Percentiles rank a stretch among this genome's conserved stretches.
Evolutionary conservation across 2,888 invertebrate species (phyloP).

Genomic region (Pseudanteris insignis): DNA sequence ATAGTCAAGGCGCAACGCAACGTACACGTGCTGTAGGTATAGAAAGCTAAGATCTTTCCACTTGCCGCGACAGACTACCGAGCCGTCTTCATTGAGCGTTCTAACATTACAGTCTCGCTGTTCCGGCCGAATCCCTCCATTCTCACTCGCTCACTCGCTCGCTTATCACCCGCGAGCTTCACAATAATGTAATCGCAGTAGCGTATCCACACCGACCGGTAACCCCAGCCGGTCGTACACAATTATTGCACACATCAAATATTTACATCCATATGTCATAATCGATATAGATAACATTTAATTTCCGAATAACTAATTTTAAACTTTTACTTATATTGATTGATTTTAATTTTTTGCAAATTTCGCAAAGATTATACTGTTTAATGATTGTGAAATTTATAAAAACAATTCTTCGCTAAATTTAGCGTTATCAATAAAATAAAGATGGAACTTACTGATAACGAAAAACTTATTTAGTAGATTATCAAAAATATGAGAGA

Average conservation of each 20-base stretch:
- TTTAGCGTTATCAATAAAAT: too few relatives aligned
- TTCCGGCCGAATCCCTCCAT: conserved; percentile 36
- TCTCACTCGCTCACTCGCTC: conserved; percentile 30
- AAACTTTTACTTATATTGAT: too few relatives aligned
- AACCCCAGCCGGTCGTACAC: not conserved
- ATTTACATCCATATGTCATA: too few relatives aligned
- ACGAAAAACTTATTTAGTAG: too few relatives aligned
- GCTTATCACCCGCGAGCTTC: conserved; percentile 34
- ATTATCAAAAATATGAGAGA: too few relatives aligned
- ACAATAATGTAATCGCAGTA: conserved; percentile 34
- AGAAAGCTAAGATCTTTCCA: conserved; percentile 30
- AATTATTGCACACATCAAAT: not conserved
- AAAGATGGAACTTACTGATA: too few relatives aligned
- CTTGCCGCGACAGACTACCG: conserved; percentile 37
- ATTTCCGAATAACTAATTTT: too few relatives aligned
- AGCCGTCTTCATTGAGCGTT: conserved; percentile 44
- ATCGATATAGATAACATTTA: too few relatives aligned
- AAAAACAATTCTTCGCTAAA: too few relatives aligned
- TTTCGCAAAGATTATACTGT: too few relatives aligned
- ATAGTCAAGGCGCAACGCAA: conserved; percentile 7
- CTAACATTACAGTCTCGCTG: conserved; percentile 36
- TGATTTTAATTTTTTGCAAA: not conserved
- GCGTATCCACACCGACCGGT: conserved; percentile 12
- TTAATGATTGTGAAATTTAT: too few relatives aligned
- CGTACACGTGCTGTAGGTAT: conserved; percentile 38